These are phyloP conservation scores for Forbesichthys agassizii DNA, from an alignment of 2,113 vertebrate genomes.

Conservation along the genomic window DNA sequence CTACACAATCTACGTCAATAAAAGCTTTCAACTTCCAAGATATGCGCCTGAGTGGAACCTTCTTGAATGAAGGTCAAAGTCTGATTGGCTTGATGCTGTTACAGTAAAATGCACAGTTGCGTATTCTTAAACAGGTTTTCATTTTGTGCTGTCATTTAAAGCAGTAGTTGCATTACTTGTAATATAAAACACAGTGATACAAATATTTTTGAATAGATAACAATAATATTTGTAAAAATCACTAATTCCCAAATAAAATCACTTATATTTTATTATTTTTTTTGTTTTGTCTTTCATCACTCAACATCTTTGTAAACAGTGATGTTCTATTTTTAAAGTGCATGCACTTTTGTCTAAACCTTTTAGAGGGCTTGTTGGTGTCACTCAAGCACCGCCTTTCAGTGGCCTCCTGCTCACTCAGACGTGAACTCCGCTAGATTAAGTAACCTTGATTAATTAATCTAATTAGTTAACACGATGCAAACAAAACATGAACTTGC, in stretches of 20 bases:
- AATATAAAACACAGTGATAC: neutral
- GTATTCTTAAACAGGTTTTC: neutral
- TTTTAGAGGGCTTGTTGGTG: neutral
- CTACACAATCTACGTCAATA: neutral
- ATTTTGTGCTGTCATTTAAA: neutral
- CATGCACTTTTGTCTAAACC: neutral
- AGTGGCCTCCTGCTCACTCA: conserved; percentile 31
- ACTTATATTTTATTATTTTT: neutral
- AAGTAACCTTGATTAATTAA: conserved; percentile 60
- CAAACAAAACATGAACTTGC: conserved; percentile 36
- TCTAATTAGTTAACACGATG: conserved; percentile 49
- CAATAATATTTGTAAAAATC: neutral
- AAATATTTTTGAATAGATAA: neutral
- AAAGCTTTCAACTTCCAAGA: neutral
- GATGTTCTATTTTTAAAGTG: neutral
- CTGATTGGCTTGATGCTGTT: conserved; percentile 6
- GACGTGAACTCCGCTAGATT: conserved; percentile 25
- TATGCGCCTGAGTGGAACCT: conserved; percentile 3
- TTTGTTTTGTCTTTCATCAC: neutral
- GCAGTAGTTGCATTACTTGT: neutral
- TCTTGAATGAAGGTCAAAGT: conserved; percentile 7
- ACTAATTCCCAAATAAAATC: neutral
- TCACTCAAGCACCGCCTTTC: conserved; percentile 8
- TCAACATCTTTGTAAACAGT: neutral
- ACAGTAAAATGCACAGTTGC: neutral